These are phyloP conservation scores for Cactoblastis cactorum DNA, from an alignment of 2,888 invertebrate genomes.

Conservation along the genomic window DNA sequence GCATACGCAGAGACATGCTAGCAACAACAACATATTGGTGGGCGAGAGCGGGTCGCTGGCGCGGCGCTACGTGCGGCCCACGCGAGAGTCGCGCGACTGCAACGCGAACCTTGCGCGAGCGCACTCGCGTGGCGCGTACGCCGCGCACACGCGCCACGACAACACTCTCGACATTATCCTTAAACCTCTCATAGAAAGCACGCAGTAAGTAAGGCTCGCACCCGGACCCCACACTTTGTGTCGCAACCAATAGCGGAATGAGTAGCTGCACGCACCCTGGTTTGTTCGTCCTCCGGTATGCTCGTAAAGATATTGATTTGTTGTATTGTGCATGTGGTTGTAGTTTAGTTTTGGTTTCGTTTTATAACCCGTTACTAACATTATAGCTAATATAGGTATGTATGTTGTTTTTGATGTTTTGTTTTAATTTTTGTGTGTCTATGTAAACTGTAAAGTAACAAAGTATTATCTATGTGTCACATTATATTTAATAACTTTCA, in stretches of 20 bases:
- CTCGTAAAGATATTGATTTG: slow-evolving; percentile 36
- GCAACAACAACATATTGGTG: slow-evolving; percentile 79
- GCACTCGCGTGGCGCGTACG: slow-evolving; percentile 56
- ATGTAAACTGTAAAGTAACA: slow-evolving; percentile 1
- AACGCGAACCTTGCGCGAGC: slow-evolving; percentile 70
- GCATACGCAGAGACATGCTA: slow-evolving; percentile 79
- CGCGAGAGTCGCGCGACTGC: slow-evolving; percentile 57
- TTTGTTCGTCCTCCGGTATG: slow-evolving; percentile 39
- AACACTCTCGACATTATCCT: slow-evolving; percentile 79
- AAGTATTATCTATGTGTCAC: background rate
- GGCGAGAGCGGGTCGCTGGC: slow-evolving; percentile 74
- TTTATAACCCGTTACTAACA: slow-evolving; percentile 61
- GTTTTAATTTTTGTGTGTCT: slow-evolving; percentile 22
- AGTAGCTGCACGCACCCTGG: slow-evolving; percentile 66
- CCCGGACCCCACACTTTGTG: slow-evolving; percentile 49
- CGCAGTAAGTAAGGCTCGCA: slow-evolving; percentile 75
- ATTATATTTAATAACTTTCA: slow-evolving; percentile 8
- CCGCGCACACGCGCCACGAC: slow-evolving; percentile 62
- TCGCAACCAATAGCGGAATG: slow-evolving; percentile 67
- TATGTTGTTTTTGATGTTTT: slow-evolving; percentile 23
- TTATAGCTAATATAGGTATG: slow-evolving; percentile 26
- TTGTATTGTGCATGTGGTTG: slow-evolving; percentile 58
- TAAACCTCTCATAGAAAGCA: slow-evolving; percentile 79
- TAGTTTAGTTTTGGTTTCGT: slow-evolving; percentile 31
- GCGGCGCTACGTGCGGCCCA: slow-evolving; percentile 64